Conservation (phyloP, 2,888 invertebrate species). For the Aspidiotus destructor region DNA sequence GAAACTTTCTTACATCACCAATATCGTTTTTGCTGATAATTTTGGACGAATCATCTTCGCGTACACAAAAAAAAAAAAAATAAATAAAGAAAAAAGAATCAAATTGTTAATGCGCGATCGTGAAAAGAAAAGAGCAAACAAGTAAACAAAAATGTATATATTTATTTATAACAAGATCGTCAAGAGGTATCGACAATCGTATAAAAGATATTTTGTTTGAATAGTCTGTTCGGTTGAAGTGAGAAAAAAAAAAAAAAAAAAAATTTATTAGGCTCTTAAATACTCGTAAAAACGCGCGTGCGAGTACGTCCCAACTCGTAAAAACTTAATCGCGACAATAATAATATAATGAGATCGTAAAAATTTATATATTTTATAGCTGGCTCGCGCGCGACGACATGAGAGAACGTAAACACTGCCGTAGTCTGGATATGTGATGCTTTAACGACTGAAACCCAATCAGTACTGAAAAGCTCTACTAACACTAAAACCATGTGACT, state of each 20-base stretch:
- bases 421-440: constrained; percentile 24
- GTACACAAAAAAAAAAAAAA: too few relatives aligned
- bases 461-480: constrained; percentile 29
- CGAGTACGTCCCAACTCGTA: constrained; percentile 25
- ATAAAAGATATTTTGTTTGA: constrained; percentile 8
- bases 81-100: background rate
- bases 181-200: constrained; percentile 20
- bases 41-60: background rate
- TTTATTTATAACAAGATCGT: background rate
- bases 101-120: background rate
- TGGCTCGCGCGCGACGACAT: constrained; percentile 25
- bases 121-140: background rate
- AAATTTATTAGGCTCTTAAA: constrained; percentile 26
- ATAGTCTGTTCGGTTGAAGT: background rate
- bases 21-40: too few relatives aligned
- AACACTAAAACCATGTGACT: constrained; percentile 29
- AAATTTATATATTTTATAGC: constrained; percentile 28
- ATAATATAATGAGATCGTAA: constrained; percentile 30
- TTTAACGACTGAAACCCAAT: constrained; percentile 30
- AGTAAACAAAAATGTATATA: background rate
- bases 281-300: constrained; percentile 27
- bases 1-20: background rate
- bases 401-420: constrained; percentile 23
- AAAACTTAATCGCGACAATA: constrained; percentile 29
- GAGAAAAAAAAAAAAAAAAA: constrained; percentile 10